Evolutionary conservation across 2,888 invertebrate genomes (phyloP), one percentile per base, ranked within the genome.

Genomic region (Noctuana brunneofusca): DNA sequence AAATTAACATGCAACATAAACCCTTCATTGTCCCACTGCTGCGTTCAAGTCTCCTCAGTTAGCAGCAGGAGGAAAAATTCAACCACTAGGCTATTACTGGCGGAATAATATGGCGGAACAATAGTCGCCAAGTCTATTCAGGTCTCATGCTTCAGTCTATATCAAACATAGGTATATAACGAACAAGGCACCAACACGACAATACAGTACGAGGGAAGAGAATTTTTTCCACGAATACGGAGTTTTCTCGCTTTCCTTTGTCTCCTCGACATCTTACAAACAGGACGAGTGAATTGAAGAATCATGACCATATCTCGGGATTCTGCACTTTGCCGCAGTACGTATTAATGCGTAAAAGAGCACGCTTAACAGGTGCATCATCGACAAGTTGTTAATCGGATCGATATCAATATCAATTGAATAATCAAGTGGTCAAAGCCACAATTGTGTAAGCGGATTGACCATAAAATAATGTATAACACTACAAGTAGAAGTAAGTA

Each of bases 371-470:
- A 12, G 20, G 16, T 46, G 12, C 3, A 46, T 2, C 12, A 8
- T 20, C 22, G 20, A 22, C 3, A 11, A 20, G 20, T 12, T 46
- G 46, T 12, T 22, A 22, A 46, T 22, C 46, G 16, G 16, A 46
- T 46, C 46, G 46, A 46, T 46, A 20, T 46, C 22, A 20, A 22
- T 46, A 46, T 46, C 46, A 48, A 48, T 48, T 22, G 24, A 48
- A 48, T 48, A 48, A 48, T 48, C 48, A 48, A 48, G 48, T 48
- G 22, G 20, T 48, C 48, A 48, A 46, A 48, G 48, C 48, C 48
- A 48, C 48, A 48, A n/a, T n/a, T 24, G 48, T 24, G n/a, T 48
- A 35, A 35, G 35, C 11, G 35, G 12, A 11, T 48, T 24, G 24
- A 48, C 48, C 48, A 12, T 48, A 22, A 48, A n/a, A 24, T n/a